These are phyloP conservation scores for Dendroctonus valens DNA, from an alignment of 1,140 invertebrate genomes.

Conservation along the genomic window DNA sequence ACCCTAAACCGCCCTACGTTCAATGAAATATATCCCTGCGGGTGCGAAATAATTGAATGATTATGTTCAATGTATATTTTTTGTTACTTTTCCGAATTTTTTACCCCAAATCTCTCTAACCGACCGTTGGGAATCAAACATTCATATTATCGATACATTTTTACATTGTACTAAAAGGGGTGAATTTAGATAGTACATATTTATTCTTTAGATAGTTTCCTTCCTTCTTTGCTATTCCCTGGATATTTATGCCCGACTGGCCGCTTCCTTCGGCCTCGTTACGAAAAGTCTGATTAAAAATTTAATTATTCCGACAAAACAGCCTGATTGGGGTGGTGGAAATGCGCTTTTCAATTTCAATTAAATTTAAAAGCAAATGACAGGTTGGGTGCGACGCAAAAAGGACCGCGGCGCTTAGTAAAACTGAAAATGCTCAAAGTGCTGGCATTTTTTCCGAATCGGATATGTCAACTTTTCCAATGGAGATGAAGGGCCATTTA, in stretches of 20 bases:
- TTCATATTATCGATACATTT: no score
- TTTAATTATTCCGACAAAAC: slow-evolving; percentile 17
- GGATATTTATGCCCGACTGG: no score
- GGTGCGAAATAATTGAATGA: slow-evolving; percentile 18
- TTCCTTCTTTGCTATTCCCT: no score
- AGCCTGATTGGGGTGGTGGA: slow-evolving; percentile 6
- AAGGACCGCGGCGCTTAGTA: slow-evolving; percentile 4
- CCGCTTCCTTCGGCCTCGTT: no score
- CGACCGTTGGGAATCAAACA: no score
- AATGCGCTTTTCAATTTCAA: slow-evolving; percentile 23
- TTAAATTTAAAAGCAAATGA: slow-evolving; percentile 29
- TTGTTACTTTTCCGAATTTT: slow-evolving; percentile 11
- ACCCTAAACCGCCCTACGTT: slow-evolving; percentile 13
- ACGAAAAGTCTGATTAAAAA: not conserved
- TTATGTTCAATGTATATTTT: slow-evolving; percentile 17
- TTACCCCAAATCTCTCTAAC: slow-evolving; percentile 6
- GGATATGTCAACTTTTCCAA: slow-evolving; percentile 6
- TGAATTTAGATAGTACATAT: no score
- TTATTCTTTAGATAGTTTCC: no score
- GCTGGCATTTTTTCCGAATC: slow-evolving; percentile 7
- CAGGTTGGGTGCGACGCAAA: slow-evolving; percentile 19
- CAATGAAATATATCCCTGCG: slow-evolving; percentile 12
- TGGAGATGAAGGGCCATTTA: slow-evolving; percentile 20
- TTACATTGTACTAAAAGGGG: no score
- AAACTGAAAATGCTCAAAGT: slow-evolving; percentile 16